Evolutionary conservation across 2,888 invertebrate genomes (phyloP), one percentile per base, ranked within the genome.

Genomic region (Torymus tubicola): DNA sequence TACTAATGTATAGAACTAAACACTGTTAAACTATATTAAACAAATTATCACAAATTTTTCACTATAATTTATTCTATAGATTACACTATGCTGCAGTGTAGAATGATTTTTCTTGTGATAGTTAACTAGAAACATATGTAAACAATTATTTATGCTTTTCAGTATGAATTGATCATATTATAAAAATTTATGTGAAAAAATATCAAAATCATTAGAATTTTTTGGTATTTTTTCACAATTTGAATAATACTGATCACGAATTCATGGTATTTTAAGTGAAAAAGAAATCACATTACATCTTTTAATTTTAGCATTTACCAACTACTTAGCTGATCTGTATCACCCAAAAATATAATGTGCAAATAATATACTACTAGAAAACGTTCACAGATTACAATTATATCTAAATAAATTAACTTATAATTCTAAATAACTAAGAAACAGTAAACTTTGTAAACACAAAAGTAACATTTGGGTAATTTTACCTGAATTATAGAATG

Each of bases 161-260:
- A 42, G 8, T 42, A 42, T 42, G 42, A 42, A 42, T 8, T 42
- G 42, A 8, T 8, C 42, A 42, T 42, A 1, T 42, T 42, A 42
- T 8, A 8, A 8, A 42, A 42, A 42, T 42, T 42, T 5, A 42
- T 8, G 42, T 42, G 8, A 42, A 8, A 42, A 42, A 42, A 42
- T 42, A 42, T 8, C 42, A 42, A 42, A 8, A 8, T 1, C 10
- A 42, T 8, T 42, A 42, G 31, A 42, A 42, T 42, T 42, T 42
- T 42, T 42, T 14, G 16, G n/a, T 58, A 42, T 70, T 60, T 42
- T 50, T 50, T 31, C 50, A 71, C 4, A n/a, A 60, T 71, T 50
- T n/a, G 42, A 21, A 42, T 71, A 71, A 50, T 42, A 60, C n/a
- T 60, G 50, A 52, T 52, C 70, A 71, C 16, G 16, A 14, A 14